These are phyloP conservation scores for Prolemur simus DNA, from an alignment of 2,113 vertebrate genomes.

Conservation along the genomic window DNA sequence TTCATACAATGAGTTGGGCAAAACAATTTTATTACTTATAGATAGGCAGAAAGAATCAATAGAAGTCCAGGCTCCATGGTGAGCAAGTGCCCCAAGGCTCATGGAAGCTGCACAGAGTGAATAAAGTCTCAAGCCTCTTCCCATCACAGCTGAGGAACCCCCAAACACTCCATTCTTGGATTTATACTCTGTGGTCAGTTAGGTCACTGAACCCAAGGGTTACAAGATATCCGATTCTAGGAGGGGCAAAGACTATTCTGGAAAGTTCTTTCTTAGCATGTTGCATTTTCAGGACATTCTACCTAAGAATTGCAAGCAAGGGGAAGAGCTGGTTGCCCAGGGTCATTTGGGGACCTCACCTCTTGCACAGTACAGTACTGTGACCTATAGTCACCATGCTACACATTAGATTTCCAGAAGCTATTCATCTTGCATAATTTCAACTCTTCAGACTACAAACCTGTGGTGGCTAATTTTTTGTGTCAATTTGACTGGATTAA, in stretches of 20 bases:
- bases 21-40: background rate
- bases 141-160: background rate
- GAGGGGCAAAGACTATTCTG: background rate
- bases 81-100: background rate
- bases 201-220: background rate
- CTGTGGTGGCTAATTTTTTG: background rate
- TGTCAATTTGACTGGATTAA: background rate
- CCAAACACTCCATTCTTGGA: background rate
- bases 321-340: background rate
- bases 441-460: background rate
- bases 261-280: background rate
- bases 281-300: background rate
- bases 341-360: background rate
- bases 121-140: background rate
- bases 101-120: background rate
- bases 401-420: background rate
- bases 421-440: background rate
- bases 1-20: background rate
- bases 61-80: background rate
- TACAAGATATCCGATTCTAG: too few species aligned
- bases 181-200: background rate
- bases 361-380: background rate
- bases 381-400: background rate
- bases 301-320: background rate
- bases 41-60: background rate